A percentile compares a stretch with the other conserved stretches of the same genome.
These are phyloP conservation scores for Mus musculus DNA, from an alignment of 2,113 vertebrate species.

Conservation along the genomic window GRCm39 chr17:88949001-88949500, in stretches of 20 bases:
- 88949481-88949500: slow-evolving; percentile 27
- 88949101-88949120: neutral
- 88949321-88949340: neutral
- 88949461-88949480: neutral
- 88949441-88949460: neutral
- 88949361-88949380: neutral
- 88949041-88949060: neutral
- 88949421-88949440: neutral
- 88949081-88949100: neutral
- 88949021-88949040: neutral
- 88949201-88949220: too few species aligned
- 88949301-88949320: neutral
- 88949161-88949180: neutral
- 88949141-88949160: neutral
- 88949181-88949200: too few species aligned
- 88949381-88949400: neutral
- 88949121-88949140: too few species aligned
- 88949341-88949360: neutral
- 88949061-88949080: neutral
- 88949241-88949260: neutral
- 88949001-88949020: neutral
- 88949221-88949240: too few species aligned
- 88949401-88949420: neutral
- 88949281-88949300: neutral
- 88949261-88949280: neutral